Percentiles rank a stretch among this genome's conserved stretches.
These are phyloP conservation scores for Onychostoma macrolepis DNA, from an alignment of 2,113 vertebrate species.

Conservation along the genomic window DNA sequence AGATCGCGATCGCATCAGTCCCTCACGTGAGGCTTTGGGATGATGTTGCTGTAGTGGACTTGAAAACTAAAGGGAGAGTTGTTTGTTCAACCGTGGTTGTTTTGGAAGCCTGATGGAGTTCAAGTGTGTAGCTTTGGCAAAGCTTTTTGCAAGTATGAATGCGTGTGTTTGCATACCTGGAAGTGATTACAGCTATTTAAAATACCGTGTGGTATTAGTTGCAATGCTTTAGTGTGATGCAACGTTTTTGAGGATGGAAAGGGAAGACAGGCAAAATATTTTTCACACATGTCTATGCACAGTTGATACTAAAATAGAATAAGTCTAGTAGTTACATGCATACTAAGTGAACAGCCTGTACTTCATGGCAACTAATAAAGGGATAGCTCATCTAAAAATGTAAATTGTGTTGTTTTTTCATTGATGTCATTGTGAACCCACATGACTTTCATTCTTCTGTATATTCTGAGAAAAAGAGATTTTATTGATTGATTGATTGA, in stretches of 20 bases:
- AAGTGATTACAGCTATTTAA: slow-evolving; percentile 22
- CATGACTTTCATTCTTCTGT: neutral
- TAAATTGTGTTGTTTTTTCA: neutral
- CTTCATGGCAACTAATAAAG: neutral
- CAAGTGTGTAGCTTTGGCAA: neutral
- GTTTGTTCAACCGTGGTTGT: neutral
- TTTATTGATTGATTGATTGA: too few relatives aligned
- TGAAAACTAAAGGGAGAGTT: neutral
- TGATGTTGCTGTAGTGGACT: neutral
- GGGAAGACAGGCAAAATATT: neutral
- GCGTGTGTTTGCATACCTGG: slow-evolving; percentile 1
- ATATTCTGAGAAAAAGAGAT: neutral
- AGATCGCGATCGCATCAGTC: neutral
- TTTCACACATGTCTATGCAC: neutral
- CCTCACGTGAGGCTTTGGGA: neutral
- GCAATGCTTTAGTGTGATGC: slow-evolving; percentile 1
- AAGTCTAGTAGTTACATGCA: neutral
- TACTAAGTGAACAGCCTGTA: neutral
- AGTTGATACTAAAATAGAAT: neutral
- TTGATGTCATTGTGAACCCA: neutral
- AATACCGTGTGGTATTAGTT: slow-evolving; percentile 26
- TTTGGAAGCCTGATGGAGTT: neutral
- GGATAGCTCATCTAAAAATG: neutral
- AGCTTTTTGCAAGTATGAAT: slow-evolving; percentile 22
- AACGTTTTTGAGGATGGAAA: neutral